These are phyloP conservation scores for Cheirogaleus medius DNA, from an alignment of 2,113 vertebrate species.

Conservation along the genomic window DNA sequence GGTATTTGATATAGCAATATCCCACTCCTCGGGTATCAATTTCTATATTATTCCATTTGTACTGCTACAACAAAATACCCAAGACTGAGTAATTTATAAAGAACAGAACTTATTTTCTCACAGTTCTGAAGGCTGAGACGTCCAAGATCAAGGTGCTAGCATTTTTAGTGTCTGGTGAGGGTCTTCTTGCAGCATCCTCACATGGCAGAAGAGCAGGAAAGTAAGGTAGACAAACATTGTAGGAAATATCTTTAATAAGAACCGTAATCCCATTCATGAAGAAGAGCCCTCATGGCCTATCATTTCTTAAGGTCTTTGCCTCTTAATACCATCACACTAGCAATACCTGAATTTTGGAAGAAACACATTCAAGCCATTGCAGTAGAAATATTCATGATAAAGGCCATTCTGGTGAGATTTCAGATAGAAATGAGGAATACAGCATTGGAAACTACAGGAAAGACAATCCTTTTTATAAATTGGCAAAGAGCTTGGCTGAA, in stretches of 20 bases:
- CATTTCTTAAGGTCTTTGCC: neutral
- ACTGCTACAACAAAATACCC: neutral
- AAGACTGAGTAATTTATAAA: neutral
- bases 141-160: rapidly evolving
- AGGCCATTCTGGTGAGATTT: neutral
- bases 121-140: neutral
- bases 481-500: neutral
- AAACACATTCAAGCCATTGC: neutral
- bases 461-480: neutral
- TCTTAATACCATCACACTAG: neutral
- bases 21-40: neutral
- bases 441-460: neutral
- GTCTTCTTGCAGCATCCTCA: neutral
- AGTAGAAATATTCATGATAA: neutral
- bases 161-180: neutral
- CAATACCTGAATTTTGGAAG: neutral
- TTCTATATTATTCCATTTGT: neutral
- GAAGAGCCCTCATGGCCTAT: neutral
- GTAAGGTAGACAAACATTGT: neutral
- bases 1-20: neutral
- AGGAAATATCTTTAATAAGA: neutral
- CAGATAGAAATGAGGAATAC: neutral
- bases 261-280: neutral
- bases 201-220: neutral
- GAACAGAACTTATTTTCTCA: neutral